A percentile compares a stretch with the other conserved stretches of the same genome.
These are phyloP conservation scores for Petroica traversi DNA, from an alignment of 2,113 vertebrate species.

Conservation along the genomic window DNA sequence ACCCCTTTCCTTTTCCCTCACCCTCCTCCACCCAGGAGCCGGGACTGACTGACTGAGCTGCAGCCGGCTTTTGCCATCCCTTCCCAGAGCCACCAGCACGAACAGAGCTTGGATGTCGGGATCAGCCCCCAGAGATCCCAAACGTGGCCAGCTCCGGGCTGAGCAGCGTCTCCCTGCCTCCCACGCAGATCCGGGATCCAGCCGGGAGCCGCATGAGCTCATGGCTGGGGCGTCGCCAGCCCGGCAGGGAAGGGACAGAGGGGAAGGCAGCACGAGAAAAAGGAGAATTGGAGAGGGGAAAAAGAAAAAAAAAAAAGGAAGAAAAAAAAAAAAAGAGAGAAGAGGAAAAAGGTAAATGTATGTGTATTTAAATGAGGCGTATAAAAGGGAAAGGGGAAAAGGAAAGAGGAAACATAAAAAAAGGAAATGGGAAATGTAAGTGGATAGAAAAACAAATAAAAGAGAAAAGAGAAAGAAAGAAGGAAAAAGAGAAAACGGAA, in stretches of 20 bases:
- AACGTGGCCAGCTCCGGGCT: neutral
- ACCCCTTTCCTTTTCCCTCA: neutral
- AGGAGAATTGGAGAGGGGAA: neutral
- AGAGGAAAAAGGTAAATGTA: neutral
- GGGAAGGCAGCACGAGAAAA: neutral
- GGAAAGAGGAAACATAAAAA: neutral
- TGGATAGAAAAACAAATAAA: neutral
- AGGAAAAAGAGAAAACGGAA: neutral
- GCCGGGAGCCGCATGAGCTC: neutral
- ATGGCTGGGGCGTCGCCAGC: neutral
- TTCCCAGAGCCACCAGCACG: neutral
- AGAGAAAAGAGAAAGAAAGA: neutral
- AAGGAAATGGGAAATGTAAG: neutral
- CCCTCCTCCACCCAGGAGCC: neutral
- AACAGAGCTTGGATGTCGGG: accelerated
- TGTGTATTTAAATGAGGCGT: neutral
- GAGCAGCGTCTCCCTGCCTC: neutral
- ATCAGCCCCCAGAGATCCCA: neutral
- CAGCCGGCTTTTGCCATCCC: neutral
- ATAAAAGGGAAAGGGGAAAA: neutral
- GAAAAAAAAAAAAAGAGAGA: accelerated
- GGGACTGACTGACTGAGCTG: neutral
- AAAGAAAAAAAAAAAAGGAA: neutral
- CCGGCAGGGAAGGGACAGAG: neutral
- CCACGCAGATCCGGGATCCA: constrained; percentile 4